Base-by-base conservation (phyloP, 2,888 invertebrate genomes). In the Eutolmus rufibarbis region DNA sequence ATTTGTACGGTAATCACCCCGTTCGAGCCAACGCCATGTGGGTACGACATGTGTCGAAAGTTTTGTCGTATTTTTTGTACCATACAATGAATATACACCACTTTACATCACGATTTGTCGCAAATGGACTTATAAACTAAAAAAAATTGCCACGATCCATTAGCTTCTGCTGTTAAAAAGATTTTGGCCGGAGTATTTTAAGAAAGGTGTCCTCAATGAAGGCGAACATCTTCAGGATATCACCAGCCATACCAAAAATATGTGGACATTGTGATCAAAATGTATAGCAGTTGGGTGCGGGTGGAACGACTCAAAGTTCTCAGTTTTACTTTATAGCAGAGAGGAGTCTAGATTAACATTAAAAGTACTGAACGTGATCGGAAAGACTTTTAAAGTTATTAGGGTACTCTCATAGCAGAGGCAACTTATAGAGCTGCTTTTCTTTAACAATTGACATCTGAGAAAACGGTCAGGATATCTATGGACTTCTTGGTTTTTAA, bases 61-160 rank as follows among this genome's bases (percentile, higher is more conserved):
- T 76, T 76, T 76, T 76, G 66, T 23, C 28, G 19, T 66, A 56
- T 28, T 66, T 66, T 66, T 23, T 66, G 19, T 23, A 28, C 3
- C 66, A 66, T 14, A 66, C 9, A 34, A 76, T 12, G 76, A 34
- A 37, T 31, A 14, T 40, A 76, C 34, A 76, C 34, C 76, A 76
- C 37, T 76, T 76, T 76, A 76, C 76, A 76, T 76, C n/a, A 34
- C 37, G 34, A 76, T 76, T 76, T 76, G 37, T 76, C n/a, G 37
- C 76, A 76, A 76, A 76, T 76, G 76, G 76, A 76, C 76, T 76
- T 76, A 74, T 28, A 37, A 76, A 76, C 76, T 76, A 19, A 76
- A 76, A 76, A 19, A 76, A 76, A 76, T 76, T 76, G 76, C 76
- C 16, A 34, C 37, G 34, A 37, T 76, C 76, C 76, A 76, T 76